Evolutionary conservation across 2,888 invertebrate genomes (phyloP), one percentile per base, ranked within the genome.

Genomic region (Tachystola acroxantha): DNA sequence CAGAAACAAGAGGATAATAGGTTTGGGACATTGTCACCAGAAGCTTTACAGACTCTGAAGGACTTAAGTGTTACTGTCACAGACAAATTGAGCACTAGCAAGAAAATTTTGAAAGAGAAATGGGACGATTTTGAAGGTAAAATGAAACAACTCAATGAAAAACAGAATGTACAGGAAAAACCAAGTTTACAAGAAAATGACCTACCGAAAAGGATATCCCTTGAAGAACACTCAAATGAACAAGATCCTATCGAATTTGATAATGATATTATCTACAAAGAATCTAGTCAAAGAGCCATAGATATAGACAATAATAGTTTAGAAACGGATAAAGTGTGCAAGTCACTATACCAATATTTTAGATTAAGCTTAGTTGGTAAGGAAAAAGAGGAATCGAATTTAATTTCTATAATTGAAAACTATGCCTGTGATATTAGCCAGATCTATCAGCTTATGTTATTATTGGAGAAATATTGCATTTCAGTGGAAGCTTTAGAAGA

Each of bases 91-190:
- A 86, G 61, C 46, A 77, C 78, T 5, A 84, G 89, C 45, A 89
- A 88, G 43, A 88, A 85, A 53, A 79, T 78, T 19, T 61, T 89
- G 16, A 88, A 79, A 63, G 87, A 89, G 46, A 89, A 88, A 61
- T 89, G 88, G 88, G 87, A 80, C 12, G 80, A 73, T 36, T 75
- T 88, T 30, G 88, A 88, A 64, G 88, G 65, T 1, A 82, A 77
- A 70, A 78, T 86, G 68, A 86, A 85, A 60, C 67, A 79, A 48
- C 54, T 81, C 1, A 69, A 76, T 20, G 81, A 82, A 30, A 48
- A 45, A 9, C 34, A 34, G 10, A 11, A 14, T 10, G 38, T 48
- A 10, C 59, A 55, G 42, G 64, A 58, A 35, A 48, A 45, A 7
- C 34, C 24, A 14, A 10, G 12, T n/a, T 37, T 48, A 10, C 59